These are phyloP conservation scores for Thysanoteuthis rhombus DNA, from an alignment of 2,888 invertebrate species.

Conservation along the genomic window DNA sequence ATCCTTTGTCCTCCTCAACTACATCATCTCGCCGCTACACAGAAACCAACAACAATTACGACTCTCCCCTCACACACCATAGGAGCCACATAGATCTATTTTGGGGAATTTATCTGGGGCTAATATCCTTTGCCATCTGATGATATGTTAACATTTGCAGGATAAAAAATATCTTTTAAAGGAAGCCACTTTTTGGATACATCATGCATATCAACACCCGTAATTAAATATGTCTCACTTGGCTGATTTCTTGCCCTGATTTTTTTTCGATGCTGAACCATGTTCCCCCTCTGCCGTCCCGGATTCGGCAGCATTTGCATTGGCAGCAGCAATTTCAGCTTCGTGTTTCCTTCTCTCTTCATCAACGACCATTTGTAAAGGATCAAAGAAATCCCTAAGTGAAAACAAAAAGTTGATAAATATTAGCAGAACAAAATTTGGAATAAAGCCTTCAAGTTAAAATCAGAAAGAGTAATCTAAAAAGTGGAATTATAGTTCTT, in stretches of 20 bases:
- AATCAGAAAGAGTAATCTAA: background rate
- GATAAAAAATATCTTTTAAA: background rate
- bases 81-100: too few relatives aligned
- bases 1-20: too few relatives aligned
- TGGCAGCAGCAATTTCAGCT: constrained; percentile 41
- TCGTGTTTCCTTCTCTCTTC: constrained; percentile 50
- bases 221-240: background rate
- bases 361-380: constrained; percentile 46
- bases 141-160: background rate
- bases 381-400: constrained; percentile 44
- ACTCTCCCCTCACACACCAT: too few relatives aligned
- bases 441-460: background rate
- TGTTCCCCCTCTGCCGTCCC: constrained; percentile 35
- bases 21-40: too few relatives aligned
- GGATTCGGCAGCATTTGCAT: constrained; percentile 36
- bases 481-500: background rate
- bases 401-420: constrained; percentile 18
- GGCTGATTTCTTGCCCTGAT: background rate
- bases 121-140: too few relatives aligned
- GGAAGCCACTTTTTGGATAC: background rate
- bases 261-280: background rate
- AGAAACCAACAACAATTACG: too few relatives aligned
- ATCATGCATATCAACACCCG: background rate
- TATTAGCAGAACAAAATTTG: background rate
- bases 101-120: too few relatives aligned